Evolutionary conservation across 1,140 invertebrate species (phyloP), one percentile per base, ranked within the genome.

Genomic region (Tyrophagus putrescentiae): DNA sequence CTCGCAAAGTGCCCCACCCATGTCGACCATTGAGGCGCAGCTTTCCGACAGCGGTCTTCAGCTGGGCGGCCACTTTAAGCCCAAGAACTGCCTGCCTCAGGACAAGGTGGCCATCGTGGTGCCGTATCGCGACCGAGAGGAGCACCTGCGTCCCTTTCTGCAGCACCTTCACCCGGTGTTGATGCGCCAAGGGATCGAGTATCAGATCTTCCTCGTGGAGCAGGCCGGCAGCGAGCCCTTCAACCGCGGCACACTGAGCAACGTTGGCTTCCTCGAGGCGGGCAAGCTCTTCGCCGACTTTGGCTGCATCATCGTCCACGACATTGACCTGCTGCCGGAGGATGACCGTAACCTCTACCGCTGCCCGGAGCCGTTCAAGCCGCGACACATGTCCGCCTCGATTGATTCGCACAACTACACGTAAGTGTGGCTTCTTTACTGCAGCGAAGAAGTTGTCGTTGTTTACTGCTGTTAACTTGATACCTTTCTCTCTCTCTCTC

Each of bases 171-270:
- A 77, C 62, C 73, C 75, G 13, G 67, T 77, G 28, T 66, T 77
- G 9, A 68, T 74, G 60, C 63, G 71, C 29, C 76, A 77, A 63
- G 65, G 73, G 62, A 62, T 76, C 5, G 69, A 75, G 63, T 77
- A 77, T 63, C 66, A 68, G 50, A 72, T 77, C 34, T 72, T 73
- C 63, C 70, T 77, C 3, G 67, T 76, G 3, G 76, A 77, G 66
- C 76, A 77, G 68, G 16, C 42, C n/a, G 13, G 13, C 13, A 21
- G 18, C 13, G 16, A 16, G 16, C 13, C 48, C n/a, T 52, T 52
- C 48, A 52, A 52, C 42, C 16, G 18, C 13, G 48, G 48, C 48
- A 13, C 13, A 16, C 42, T 52, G 18, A 52, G 16, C 16, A 52
- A 52, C 42, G 18, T 21, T 13, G 48, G 48, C 48, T 52, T 52